A percentile compares a stretch with the other conserved stretches of the same genome.
These are phyloP conservation scores for Zophobas morio DNA, from an alignment of 1,140 invertebrate species.

Conservation along the genomic window DNA sequence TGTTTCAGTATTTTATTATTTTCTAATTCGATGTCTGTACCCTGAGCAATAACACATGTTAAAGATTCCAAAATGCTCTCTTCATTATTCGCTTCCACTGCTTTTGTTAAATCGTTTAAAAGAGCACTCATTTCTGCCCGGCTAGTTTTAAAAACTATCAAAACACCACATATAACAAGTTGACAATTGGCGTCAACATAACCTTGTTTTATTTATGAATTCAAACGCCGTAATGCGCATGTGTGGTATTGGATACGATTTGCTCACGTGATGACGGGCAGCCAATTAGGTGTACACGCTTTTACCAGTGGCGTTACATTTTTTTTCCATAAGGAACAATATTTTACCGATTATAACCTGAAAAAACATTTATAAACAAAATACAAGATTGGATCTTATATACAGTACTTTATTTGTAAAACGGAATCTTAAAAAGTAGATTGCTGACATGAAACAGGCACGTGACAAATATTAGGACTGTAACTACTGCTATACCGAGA, in stretches of 20 bases:
- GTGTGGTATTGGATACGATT: no score
- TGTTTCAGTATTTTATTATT: constrained; percentile 33
- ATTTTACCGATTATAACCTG: no score
- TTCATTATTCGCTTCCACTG: constrained; percentile 45
- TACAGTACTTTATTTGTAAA: constrained; percentile 40
- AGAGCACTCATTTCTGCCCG: constrained; percentile 34
- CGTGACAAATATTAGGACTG: constrained; percentile 29
- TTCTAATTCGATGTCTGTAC: constrained; percentile 42
- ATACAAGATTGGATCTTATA: background rate
- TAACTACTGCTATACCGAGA: constrained; percentile 17
- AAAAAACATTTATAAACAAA: background rate
- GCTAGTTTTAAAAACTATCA: background rate
- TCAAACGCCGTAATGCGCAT: background rate
- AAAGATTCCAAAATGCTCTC: constrained; percentile 35
- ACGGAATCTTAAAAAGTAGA: constrained; percentile 20
- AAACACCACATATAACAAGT: constrained; percentile 9
- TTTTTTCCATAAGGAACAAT: no score
- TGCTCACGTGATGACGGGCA: no score
- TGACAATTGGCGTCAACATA: constrained; percentile 29
- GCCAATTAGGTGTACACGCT: no score
- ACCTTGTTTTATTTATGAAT: constrained; percentile 26
- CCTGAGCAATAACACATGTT: constrained; percentile 17
- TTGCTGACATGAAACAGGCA: constrained; percentile 32
- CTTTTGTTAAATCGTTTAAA: constrained; percentile 34
- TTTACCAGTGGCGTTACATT: no score